phyloP scores from a whole-genome alignment of 92 coral and sea anemone species.

The Siderastrea siderea region DNA sequence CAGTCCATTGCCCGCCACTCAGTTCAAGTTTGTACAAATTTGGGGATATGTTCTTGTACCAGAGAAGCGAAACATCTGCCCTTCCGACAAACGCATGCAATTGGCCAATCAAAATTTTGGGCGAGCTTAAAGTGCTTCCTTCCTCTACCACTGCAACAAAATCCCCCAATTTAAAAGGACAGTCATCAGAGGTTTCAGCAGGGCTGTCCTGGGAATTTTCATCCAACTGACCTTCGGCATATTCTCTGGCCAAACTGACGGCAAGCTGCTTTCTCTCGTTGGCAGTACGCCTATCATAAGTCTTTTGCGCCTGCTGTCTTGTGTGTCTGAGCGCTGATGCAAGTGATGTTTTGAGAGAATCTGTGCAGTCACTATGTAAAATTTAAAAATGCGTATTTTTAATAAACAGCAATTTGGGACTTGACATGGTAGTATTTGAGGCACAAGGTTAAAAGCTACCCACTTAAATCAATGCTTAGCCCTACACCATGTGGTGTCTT shows the following conservation, averaged over 20 bases:
- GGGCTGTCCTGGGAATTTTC: neutral
- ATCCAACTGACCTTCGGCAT: neutral
- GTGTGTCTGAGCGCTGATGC: neutral
- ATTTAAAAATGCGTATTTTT: no score
- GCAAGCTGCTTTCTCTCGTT: neutral
- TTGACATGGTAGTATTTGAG: no score
- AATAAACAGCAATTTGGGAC: no score
- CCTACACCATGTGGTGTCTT: no score
- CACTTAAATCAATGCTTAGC: no score
- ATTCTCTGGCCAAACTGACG: neutral
- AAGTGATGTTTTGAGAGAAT: neutral
- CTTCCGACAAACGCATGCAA: neutral
- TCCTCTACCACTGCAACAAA: neutral
- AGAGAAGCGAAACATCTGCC: neutral
- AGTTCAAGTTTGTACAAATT: neutral
- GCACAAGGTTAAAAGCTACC: no score
- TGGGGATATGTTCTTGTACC: neutral
- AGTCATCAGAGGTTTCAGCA: neutral
- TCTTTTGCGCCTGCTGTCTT: neutral
- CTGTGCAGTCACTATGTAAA: neutral
- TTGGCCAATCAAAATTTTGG: neutral
- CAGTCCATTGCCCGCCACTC: neutral
- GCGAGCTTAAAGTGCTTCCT: neutral
- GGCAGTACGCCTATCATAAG: no score
- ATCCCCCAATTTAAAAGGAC: neutral